Base-by-base conservation (phyloP, 1,140 invertebrate genomes). In the Trichogramma pretiosum region DNA sequence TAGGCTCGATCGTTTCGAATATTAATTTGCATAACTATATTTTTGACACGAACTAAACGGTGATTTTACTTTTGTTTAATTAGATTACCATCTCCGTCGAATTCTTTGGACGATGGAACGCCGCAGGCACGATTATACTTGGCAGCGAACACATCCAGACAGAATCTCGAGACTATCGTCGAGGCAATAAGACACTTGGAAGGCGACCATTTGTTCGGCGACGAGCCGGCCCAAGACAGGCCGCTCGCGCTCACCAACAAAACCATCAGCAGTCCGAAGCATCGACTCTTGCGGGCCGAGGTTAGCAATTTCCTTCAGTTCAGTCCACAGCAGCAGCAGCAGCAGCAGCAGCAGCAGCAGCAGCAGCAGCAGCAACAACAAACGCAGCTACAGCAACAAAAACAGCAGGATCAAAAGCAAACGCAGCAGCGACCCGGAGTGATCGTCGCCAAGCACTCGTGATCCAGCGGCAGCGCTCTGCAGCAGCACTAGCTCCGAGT, bases 131-230 rank as follows among this genome's bases (percentile, higher is more conserved):
- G 81, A 22, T 63, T 86, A 8, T 87, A 85, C 57, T 65, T 84
- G 38, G n/a, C n/a, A n/a, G 80, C 85, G 16, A 88, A 82, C 57
- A 87, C 87, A 22, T 91, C 89, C 36, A 79, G 91, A 30, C 88
- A 94, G 61, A 98, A 96, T 66, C 74, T 98, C 48, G 92, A 98
- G 65, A 97, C 94, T 2, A 98, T 98, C 50, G 92, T 97, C 8
- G 93, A 98, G 64, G 95, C 95, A 19, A 98, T 98, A 56, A 80
- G 93, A 28, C 93, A 95, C 61, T 72, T 98, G 46, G 95, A 98
- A 67, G 93, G 95, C 7, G 90, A 95, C 65, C 87, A 93, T 65
- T 69, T 93, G 55, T 92, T 93, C 64, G 78, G 78, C 52, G 86
- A 89, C 56, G 84, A 84, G 57, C 73, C 78, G 4, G 75, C 72